Base-by-base conservation (phyloP, 2,888 invertebrate species). In the Torymus texanus region DNA sequence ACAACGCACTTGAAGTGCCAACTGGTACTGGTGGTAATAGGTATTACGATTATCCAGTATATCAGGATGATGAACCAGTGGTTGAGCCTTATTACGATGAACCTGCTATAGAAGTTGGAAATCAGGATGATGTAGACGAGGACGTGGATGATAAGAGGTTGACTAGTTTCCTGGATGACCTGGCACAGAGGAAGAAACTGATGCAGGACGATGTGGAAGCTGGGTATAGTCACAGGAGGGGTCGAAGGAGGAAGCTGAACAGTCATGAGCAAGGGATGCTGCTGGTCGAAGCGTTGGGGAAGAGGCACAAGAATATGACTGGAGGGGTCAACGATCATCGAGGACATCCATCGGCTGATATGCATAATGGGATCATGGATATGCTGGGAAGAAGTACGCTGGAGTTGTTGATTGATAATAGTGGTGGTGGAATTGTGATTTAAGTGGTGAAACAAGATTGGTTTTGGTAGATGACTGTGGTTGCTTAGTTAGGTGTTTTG, bases 361-460 rank as follows among this genome's bases (percentile, higher is more conserved):
- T 92, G 82, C 92, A 93, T 83, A 92, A 94, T 85, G 94, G 95
- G 68, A 94, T 96, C 82, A 95, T 96, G 93, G 95, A 96, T 89
- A 94, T 96, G 92, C 91, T 96, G 86, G 95, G 96, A 82, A 94
- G 95, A 93, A 96, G 96, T 96, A 93, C 80, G 41, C 5, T 41
- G 41, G 8, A 41, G 41, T 41, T 41, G 41, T 41, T 41, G 10
- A 29, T 29, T 29, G 29, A 5, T 29, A 5, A 5, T 41, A 8
- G 41, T 41, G 41, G 41, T 41, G 41, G 41, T 41, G 41, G 41
- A 41, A 41, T 41, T 41, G 41, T 41, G 41, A 41, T 41, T 8
- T 5, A 8, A 41, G 41, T 41, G 41, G 41, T 41, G 41, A 8
- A 41, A 41, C 41, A 41, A 41, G 41, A 41, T 41, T 41, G 41